Evolutionary conservation across 2,888 invertebrate genomes (phyloP), one percentile per base, ranked within the genome.

Genomic region (Phalangium opilio): DNA sequence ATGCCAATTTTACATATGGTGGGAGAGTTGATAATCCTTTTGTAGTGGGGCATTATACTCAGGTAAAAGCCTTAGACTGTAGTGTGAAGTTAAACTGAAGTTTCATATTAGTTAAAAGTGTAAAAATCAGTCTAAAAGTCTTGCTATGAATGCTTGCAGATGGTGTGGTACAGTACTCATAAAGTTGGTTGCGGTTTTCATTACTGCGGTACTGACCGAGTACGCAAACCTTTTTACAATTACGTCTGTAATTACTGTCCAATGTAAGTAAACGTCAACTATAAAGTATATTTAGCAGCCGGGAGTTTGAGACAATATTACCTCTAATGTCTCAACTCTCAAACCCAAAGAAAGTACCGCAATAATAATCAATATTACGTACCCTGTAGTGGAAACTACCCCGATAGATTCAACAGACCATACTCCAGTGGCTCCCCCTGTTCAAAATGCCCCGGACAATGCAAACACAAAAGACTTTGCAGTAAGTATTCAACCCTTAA

Each of bases 191-290:
- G 83, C 59, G 82, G 83, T 0, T 69, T 81, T 56, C 73, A 79
- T 18, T 73, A 76, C 60, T 84, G 84, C 20, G 52, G 52, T 7
- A 66, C 68, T 33, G 38, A 58, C 27, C 51, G 49, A 11, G 54
- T 49, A 11, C 57, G 55, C 10, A 55, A 20, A n/a, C 74, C 67
- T 14, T 84, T 78, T 65, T 83, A 75, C 67, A 82, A 79, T 64
- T 84, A 83, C 63, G 78, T 84, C 21, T 84, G 84, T 65, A 82
- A 83, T 68, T 84, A 84, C 64, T 83, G 83, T 61, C 84, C 84
- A 17, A 77, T 76, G 83, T 83, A 71, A 76, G 77, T 71, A 49
- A n/a, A n/a, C n/a, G n/a, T n/a, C n/a, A n/a, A n/a, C n/a, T n/a
- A n/a, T n/a, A n/a, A n/a, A n/a, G n/a, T n/a, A n/a, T n/a, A n/a